Conservation (phyloP, 2,113 vertebrate species). For the Saguinus imperator region DNA sequence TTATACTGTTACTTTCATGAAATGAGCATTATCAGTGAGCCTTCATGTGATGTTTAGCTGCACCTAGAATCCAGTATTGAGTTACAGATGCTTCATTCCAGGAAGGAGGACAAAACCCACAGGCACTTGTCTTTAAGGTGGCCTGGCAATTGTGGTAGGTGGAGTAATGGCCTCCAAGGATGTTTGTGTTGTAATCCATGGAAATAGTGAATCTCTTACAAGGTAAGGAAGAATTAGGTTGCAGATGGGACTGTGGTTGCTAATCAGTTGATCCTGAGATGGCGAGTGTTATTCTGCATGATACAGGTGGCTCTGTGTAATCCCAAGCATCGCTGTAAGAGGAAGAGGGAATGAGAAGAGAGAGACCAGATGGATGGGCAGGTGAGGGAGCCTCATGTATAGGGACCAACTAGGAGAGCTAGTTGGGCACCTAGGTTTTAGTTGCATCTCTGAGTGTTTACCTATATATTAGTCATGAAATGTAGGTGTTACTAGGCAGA, state of each 20-base stretch:
- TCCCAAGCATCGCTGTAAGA: background rate
- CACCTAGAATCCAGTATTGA: background rate
- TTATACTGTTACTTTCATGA: background rate
- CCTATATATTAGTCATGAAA: background rate
- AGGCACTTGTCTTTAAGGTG: background rate
- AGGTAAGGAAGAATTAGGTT: background rate
- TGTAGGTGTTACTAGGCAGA: background rate
- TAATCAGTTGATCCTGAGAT: background rate
- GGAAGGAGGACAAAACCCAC: background rate
- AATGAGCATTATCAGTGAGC: background rate
- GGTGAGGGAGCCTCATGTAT: background rate
- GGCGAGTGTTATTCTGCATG: too few species aligned
- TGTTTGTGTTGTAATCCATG: background rate
- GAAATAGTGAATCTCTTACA: background rate
- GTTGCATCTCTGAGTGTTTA: background rate
- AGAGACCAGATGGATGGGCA: fast-evolving
- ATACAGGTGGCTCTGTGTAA: background rate
- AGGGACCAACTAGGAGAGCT: too few species aligned
- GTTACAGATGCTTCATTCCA: background rate
- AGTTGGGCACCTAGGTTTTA: too few species aligned
- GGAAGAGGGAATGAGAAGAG: background rate
- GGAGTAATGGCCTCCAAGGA: background rate
- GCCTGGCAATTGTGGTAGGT: background rate
- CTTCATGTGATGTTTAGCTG: background rate
- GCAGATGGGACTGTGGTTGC: background rate